These are phyloP conservation scores for Aplysina aerophoba DNA, from an alignment of 37 sponge, comb jelly and placozoan genomes.

Conservation along the genomic window DNA sequence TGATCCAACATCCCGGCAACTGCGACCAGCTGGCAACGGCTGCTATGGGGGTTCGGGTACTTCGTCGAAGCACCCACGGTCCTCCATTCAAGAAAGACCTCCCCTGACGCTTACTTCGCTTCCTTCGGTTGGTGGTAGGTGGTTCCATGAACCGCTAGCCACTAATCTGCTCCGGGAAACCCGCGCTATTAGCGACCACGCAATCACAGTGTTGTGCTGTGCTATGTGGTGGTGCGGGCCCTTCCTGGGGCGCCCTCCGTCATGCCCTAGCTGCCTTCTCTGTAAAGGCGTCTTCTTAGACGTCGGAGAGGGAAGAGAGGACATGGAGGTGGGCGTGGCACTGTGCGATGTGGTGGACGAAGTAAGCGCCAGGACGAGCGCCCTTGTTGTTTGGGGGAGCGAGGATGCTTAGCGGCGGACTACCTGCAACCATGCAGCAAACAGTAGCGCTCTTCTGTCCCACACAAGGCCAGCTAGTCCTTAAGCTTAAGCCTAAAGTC, in stretches of 20 bases:
- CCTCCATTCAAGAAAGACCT: conserved; percentile 24
- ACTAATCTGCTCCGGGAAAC: conserved; percentile 48
- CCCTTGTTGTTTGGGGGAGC: too few species aligned
- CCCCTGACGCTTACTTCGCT: conserved; percentile 76
- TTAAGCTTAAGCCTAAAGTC: too few species aligned
- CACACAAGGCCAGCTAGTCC: too few species aligned
- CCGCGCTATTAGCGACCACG: conserved; percentile 74
- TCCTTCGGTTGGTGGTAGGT: conserved; percentile 41
- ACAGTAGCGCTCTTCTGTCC: too few species aligned
- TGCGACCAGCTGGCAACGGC: neutral
- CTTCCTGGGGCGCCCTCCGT: conserved; percentile 61
- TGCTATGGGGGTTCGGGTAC: conserved; percentile 36
- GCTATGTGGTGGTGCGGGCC: conserved; percentile 74
- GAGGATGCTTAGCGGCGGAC: too few species aligned
- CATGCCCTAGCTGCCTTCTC: neutral
- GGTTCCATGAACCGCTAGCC: conserved; percentile 4
- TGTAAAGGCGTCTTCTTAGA: neutral
- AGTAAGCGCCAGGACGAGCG: conserved; percentile 31
- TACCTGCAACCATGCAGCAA: too few species aligned
- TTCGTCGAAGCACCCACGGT: conserved; percentile 32
- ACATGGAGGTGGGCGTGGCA: neutral
- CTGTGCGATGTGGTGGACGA: neutral
- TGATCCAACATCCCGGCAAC: neutral
- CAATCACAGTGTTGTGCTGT: conserved; percentile 54
- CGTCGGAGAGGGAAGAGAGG: neutral